A percentile compares a stretch with the other conserved stretches of the same genome.
phyloP scores from a whole-genome alignment of 2,888 invertebrate species.

The Stenolophus ochropezus region DNA sequence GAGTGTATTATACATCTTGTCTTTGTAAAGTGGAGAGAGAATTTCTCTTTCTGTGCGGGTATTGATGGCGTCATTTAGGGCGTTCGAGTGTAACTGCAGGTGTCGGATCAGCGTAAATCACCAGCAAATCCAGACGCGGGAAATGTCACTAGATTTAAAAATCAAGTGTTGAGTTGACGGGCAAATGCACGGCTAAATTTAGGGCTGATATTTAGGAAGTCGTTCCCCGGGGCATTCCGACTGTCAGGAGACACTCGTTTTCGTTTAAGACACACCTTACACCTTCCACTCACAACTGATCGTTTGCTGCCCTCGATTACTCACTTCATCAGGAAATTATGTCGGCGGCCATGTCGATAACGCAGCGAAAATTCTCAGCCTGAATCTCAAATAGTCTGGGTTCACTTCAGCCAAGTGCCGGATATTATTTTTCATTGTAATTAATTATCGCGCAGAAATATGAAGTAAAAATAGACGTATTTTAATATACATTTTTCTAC shows the following conservation, averaged over 20 bases:
- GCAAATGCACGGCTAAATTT: not conserved
- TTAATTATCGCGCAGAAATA: too few species aligned
- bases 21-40: not conserved
- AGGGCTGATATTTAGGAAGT: not conserved
- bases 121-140: not conserved
- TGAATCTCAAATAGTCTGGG: too few species aligned
- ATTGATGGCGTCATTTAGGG: not conserved
- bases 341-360: too few species aligned
- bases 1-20: not conserved
- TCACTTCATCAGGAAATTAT: too few species aligned
- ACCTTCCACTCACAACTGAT: too few species aligned
- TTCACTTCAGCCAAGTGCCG: too few species aligned
- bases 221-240: not conserved
- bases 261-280: not conserved
- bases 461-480: too few species aligned
- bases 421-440: too few species aligned
- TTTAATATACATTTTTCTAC: too few species aligned
- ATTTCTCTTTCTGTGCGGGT: not conserved
- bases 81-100: not conserved
- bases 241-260: not conserved
- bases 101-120: not conserved
- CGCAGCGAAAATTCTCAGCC: too few species aligned
- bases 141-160: not conserved
- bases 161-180: not conserved
- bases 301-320: too few species aligned